A percentile compares a stretch with the other conserved stretches of the same genome.
Evolutionary conservation across 2,797 vertebrate genomes (phyloP).

Genomic region (Gymnodraco acuticeps): DNA sequence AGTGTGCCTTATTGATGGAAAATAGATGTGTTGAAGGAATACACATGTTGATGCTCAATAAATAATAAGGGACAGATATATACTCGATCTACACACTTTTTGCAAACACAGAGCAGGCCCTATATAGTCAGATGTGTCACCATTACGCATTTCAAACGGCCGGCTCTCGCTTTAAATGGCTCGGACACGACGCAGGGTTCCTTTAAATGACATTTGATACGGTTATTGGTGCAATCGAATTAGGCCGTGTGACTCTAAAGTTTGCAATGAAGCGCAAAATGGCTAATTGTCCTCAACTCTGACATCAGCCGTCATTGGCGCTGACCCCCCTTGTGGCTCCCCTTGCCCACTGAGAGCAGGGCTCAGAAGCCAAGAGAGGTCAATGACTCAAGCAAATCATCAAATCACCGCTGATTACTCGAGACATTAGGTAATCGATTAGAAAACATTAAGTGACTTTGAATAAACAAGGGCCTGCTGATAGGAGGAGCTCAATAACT

Average conservation of each 20-base stretch:
- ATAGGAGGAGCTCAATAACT: slow-evolving; percentile 43
- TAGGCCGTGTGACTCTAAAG: slow-evolving; percentile 72
- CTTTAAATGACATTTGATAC: slow-evolving; percentile 67
- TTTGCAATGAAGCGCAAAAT: slow-evolving; percentile 85
- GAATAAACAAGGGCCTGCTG: slow-evolving; percentile 75
- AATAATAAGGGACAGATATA: slow-evolving; percentile 46
- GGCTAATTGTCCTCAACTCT: slow-evolving; percentile 84
- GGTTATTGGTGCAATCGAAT: slow-evolving; percentile 73
- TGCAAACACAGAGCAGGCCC: slow-evolving; percentile 1
- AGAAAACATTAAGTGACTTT: slow-evolving; percentile 82
- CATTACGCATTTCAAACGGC: slow-evolving; percentile 23
- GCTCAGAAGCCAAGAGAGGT: slow-evolving; percentile 79
- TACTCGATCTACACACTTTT: slow-evolving; percentile 22
- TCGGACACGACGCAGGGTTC: slow-evolving; percentile 50
- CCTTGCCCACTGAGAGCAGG: slow-evolving; percentile 57
- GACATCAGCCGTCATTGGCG: slow-evolving; percentile 79
- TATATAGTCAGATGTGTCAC: slow-evolving; percentile 12
- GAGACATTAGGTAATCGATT: slow-evolving; percentile 85
- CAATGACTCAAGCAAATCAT: slow-evolving; percentile 82
- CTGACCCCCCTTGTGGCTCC: slow-evolving; percentile 68
- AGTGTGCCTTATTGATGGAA: slow-evolving; percentile 35
- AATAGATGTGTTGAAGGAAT: slow-evolving; percentile 44
- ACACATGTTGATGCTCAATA: slow-evolving; percentile 38
- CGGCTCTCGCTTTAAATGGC: slow-evolving; percentile 42
- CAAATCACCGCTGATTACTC: slow-evolving; percentile 82